Conservation (phyloP, 2,888 invertebrate genomes). For the Podabrus alpinus region DNA sequence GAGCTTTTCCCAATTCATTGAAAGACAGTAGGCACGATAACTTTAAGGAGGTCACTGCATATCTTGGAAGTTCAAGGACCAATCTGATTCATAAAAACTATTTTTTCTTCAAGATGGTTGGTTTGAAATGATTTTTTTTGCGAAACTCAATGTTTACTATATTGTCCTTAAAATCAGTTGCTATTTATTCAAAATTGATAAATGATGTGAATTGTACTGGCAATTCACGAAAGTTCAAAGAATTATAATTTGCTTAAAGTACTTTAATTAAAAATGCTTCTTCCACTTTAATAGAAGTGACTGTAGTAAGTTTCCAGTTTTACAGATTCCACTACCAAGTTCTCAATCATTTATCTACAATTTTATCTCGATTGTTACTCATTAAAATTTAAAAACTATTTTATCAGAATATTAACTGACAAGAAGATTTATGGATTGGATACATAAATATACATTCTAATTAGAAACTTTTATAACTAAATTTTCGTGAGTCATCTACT, state of each 20-base stretch:
- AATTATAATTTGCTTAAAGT: too few species aligned
- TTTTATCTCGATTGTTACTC: not conserved
- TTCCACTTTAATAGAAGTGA: too few species aligned
- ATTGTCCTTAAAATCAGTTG: too few species aligned
- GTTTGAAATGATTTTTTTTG: too few species aligned
- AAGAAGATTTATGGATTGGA: not conserved
- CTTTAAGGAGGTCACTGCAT: not conserved
- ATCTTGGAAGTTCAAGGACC: not conserved
- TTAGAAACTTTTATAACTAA: not conserved
- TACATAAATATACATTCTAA: not conserved
- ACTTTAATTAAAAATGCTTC: too few species aligned
- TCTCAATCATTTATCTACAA: not conserved
- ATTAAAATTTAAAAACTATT: not conserved
- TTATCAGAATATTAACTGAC: not conserved
- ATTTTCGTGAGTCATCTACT: not conserved
- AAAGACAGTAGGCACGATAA: not conserved
- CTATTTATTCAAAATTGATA: too few species aligned
- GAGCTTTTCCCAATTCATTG: not conserved
- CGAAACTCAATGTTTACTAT: too few species aligned
- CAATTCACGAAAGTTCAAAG: too few species aligned
- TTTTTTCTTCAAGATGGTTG: not conserved
- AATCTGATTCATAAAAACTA: not conserved
- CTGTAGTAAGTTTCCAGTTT: too few species aligned
- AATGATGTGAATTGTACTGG: too few species aligned
- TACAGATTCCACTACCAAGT: too few species aligned